A percentile compares a stretch with the other conserved stretches of the same genome.
phyloP scores from a whole-genome alignment of 2,113 vertebrate species.

The Bos indicus region DNA sequence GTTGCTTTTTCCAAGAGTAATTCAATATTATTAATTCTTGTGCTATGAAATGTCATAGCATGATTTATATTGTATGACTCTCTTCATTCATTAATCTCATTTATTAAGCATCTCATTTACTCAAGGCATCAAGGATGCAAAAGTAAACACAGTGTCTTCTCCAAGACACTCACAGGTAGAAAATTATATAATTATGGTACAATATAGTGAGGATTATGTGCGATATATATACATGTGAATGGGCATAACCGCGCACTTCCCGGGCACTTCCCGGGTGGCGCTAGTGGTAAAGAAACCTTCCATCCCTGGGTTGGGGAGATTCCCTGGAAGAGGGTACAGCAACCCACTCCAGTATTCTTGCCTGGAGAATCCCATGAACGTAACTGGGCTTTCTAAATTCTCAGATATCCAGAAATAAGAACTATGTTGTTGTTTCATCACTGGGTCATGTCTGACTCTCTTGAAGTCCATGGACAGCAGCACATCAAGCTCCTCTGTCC shows the following conservation, averaged over 20 bases:
- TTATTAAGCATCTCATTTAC: neutral
- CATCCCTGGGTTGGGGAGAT: neutral
- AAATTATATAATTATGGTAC: neutral
- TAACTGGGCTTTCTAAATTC: neutral
- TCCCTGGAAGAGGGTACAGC: neutral
- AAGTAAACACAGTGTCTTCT: neutral
- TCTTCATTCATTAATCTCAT: neutral
- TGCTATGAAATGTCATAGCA: neutral
- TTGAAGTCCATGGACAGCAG: neutral
- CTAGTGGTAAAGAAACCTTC: neutral
- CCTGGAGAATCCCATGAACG: neutral
- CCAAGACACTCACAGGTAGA: neutral
- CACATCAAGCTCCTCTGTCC: neutral
- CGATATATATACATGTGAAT: no score
- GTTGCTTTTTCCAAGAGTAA: neutral
- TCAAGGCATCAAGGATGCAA: neutral
- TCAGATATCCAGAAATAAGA: neutral
- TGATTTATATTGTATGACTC: neutral
- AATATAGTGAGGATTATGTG: neutral
- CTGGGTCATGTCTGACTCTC: neutral
- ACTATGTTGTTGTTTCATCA: neutral
- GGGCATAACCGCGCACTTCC: neutral
- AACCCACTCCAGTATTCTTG: neutral
- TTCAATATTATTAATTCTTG: neutral
- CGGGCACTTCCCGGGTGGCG: accelerated